Base-by-base conservation (phyloP, 2,113 vertebrate species). In the Scortum barcoo region DNA sequence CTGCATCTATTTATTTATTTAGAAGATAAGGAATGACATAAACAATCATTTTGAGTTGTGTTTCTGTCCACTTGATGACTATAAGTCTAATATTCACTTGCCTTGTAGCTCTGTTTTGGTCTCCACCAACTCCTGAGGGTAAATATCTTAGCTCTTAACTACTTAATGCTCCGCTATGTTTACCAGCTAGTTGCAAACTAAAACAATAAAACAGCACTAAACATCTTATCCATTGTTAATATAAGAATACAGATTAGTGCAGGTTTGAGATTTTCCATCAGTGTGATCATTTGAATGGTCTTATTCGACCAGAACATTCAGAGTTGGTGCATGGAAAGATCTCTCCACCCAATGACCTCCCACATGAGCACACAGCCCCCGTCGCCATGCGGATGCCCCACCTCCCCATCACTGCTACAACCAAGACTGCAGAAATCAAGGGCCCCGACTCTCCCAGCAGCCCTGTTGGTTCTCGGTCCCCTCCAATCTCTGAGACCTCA, bases 331-430 rank as follows among this genome's bases (percentile, higher is more conserved):
- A 92, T 30, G 93, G 92, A 57, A 93, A 93, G 79, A 90, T 51
- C 38, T 89, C 92, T 20, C 91, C 94, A 13, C 67, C 88, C 24
- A 63, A 1, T 24, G 86, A 89, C 46, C 36, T 89, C 30, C 90
- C 90, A 14, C 96, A 94, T 40, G 96, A 95, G 65, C 96, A 96
- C 72, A 93, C 94, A 0, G 94, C 95, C 5, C 95, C 96, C 1
- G 87, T 96, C 7, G 73, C 95, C 19, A 92, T 96, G 84, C 92
- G 95, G 76, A 96, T 95, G 95, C 96, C 97, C 6, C 97, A 99
- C 89, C 95, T 98, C 83, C 97, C 98, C 0, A 97, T 99, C 91
- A 98, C 97, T 0, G 97, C 98, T 0, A 89, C 96, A 58, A 99
- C 96, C 19, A 96, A 97, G 95, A 87, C 88, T 72, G 94, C 94